Evolutionary conservation across 2,888 invertebrate species (phyloP), one percentile per base, ranked within the genome.

Genomic region (Agrotis segetum): DNA sequence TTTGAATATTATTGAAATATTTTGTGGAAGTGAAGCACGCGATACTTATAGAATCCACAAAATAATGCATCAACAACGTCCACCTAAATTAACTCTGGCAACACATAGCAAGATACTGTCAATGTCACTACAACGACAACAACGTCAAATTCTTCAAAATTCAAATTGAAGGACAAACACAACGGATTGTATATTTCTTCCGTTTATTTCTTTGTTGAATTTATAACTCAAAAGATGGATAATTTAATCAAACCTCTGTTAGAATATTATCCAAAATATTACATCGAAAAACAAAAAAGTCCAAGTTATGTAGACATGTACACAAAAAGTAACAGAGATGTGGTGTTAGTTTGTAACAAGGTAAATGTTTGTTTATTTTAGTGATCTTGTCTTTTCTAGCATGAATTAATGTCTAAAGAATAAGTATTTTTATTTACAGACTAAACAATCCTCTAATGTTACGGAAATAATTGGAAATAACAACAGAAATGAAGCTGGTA

Each of bases 231-330:
- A 3, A 1, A 13, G 21, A 69, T 95, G 94, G 91, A 91, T 70
- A 85, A 60, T 69, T 59, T 89, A 71, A 70, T 94, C 29, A 87
- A 92, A 79, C 86, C 88, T 80, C 80, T 96, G 29, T n/a, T 86
- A 77, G 89, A 93, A 61, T 88, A 61, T 67, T 94, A 89, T 84
- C 84, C 94, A 1, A 93, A 94, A 79, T 89, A 88, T 74, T 75
- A 77, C 58, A 83, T 95, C 64, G 91, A 94, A 62, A 94, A 92
- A 87, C 93, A 93, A 86, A 82, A 83, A 67, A 89, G 90, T 72
- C 94, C 96, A 1, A 95, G 91, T 82, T 96, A 96, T 85, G 90
- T 96, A 3, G 88, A 92, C 89, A 94, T 96, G 88, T 95, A 91
- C 69, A 90, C 92, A 21, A 94, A 92, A 89, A 87, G 74, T 67